Base-by-base conservation (phyloP, 2,113 vertebrate species). In the Brienomyrus brachyistius region DNA sequence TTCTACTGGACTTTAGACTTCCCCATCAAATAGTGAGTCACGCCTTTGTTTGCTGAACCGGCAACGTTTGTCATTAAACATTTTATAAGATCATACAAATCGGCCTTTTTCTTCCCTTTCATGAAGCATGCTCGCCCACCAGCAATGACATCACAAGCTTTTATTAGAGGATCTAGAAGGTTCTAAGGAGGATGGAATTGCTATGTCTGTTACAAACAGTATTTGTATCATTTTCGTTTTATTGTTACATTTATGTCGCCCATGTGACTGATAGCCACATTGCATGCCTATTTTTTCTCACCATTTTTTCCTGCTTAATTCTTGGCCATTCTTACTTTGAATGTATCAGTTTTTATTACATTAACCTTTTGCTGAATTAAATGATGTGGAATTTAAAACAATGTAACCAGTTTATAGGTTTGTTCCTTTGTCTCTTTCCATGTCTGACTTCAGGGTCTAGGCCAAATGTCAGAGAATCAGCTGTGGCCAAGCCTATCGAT, bases 401-500 rank as follows among this genome's bases (percentile, higher is more conserved):
- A 27, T 48, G 10, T 48, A 43, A 45, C 43, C 19, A 17, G 43
- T 23, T 84, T 31, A 27, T 40, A 48, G 8, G 51, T 19, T 83
- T 56, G 4, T n/a, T 45, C 13, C 31, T 31, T 48, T 43, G 19
- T 83, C 40, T 10, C 35, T 27, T 47, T 80, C 19, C 43, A 13
- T 47, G 52, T 54, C 50, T 77, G 52, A 48, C 43, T 51, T 59
- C 85, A 88, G 91, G 92, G 89, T 90, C 40, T 77, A 89, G 83
- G 74, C 82, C 86, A 90, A 74, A 90, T 84, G 47, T 91, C 88
- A 84, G 85, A 74, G 88, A 45, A 86, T 51, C 11, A 52, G 80
- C 50, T 62, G 80, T 21, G 15, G 40, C 52, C 40, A 88, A 91
- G 91, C 91, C 92, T 91, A 88, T 91, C 5, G 96, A 97, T 97